Conservation (phyloP, 2,888 invertebrate species). For the Drosophila meridionalis region DNA sequence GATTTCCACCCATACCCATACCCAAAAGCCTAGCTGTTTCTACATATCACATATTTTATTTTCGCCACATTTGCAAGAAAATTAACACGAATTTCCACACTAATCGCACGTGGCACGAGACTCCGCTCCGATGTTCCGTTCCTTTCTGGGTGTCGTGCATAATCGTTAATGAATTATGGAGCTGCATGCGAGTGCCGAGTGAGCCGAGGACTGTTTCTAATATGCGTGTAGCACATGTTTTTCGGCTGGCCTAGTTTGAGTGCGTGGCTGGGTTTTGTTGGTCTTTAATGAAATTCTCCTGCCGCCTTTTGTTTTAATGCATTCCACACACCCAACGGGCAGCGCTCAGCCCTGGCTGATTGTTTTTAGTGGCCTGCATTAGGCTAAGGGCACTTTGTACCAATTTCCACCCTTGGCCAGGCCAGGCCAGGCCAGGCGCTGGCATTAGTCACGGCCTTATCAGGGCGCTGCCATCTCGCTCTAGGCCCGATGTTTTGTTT, state of each 20-base stretch:
- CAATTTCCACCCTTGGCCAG: slow-evolving; percentile 55
- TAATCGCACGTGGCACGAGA: slow-evolving; percentile 47
- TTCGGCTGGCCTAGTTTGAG: slow-evolving; percentile 49
- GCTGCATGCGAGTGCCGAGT: slow-evolving; percentile 16
- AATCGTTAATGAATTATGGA: slow-evolving; percentile 78
- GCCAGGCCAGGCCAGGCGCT: slow-evolving; percentile 6
- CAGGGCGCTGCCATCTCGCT: slow-evolving; percentile 72
- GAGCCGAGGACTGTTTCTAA: slow-evolving; percentile 18
- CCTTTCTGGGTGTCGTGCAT: slow-evolving; percentile 65
- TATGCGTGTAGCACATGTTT: slow-evolving; percentile 73
- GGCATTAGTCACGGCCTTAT: slow-evolving; percentile 75
- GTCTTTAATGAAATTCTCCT: slow-evolving; percentile 68
- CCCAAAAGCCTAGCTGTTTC: not conserved
- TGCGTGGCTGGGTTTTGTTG: not conserved
- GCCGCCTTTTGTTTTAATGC: slow-evolving; percentile 71
- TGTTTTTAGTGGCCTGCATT: slow-evolving; percentile 58
- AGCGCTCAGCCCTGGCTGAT: slow-evolving; percentile 22
- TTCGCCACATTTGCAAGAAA: slow-evolving; percentile 36
- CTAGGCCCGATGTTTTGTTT: slow-evolving; percentile 23
- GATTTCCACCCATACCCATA: not conserved
- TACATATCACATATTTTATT: not conserved
- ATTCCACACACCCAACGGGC: slow-evolving; percentile 47
- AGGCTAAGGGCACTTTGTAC: slow-evolving; percentile 52
- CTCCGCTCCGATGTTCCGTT: not conserved
- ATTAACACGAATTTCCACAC: slow-evolving; percentile 71